Base-by-base conservation (phyloP, 1,140 invertebrate genomes). In the Microvelia longipes region DNA sequence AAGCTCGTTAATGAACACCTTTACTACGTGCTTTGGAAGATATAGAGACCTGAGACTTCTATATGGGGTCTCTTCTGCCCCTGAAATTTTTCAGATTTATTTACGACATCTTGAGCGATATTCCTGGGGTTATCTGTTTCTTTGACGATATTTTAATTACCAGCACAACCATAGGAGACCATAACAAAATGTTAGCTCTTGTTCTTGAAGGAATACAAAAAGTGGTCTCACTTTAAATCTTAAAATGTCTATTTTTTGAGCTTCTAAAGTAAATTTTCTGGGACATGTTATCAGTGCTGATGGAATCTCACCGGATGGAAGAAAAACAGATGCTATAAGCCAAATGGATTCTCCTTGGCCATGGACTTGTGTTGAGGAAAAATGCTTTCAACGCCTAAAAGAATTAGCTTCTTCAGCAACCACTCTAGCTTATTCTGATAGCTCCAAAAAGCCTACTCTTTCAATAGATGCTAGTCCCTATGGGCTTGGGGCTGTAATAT, bases 91-190 rank as follows among this genome's bases (percentile, higher is more conserved):
- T 50, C 35, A 50, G 35, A 11, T 50, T 50, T 50, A 50, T 50
- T 50, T 50, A 11, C 19, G 19, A 19, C 69, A 72, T 76, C 74
- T 2, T 50, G 76, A 19, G 2, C 60, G 25, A 24, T n/a, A 28
- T n/a, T n/a, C 35, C 74, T 76, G 25, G 73, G 77, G 5, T 68
- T 68, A 25, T 70, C 74, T 1, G 25, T 50, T 77, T 78, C 68
- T 72, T 78, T 70, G 77, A 80, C 73, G 79, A 81, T 72, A 75
- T 79, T n/a, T 72, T 75, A 28, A 73, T 78, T 62, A 25, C 71
- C 70, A 73, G 67, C 19, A 25, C 70, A 2, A 70, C 35, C 68
- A 29, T 73, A 35, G 60, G 71, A 60, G 71, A 78, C 71, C 73
- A 74, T 72, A 70, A 76, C 69, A 13, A 30, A 50, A 75, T 71